phyloP scores from a whole-genome alignment of 2,888 invertebrate species.

The Tethea ocularis region DNA sequence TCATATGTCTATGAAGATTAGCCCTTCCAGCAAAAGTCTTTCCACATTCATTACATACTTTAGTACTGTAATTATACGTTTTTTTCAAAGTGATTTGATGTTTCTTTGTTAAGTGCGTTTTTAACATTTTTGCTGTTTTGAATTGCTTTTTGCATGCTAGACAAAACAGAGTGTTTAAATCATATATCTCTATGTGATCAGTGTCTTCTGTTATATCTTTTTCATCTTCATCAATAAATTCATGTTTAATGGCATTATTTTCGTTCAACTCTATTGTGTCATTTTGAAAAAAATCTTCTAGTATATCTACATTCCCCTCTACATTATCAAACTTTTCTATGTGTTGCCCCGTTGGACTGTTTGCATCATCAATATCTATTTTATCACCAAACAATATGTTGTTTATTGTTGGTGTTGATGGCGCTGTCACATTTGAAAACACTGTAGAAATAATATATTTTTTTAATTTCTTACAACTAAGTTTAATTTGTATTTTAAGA shows the following conservation, averaged over 20 bases:
- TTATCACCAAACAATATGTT: conserved; percentile 67
- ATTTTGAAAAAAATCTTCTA: conserved; percentile 49
- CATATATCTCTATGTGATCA: conserved; percentile 14
- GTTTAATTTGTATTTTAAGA: no score
- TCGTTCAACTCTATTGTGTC: conserved; percentile 14
- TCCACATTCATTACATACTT: conserved; percentile 55
- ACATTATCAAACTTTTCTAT: conserved; percentile 36
- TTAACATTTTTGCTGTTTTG: conserved; percentile 36
- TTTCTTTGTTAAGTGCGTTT: conserved; percentile 46
- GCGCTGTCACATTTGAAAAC: conserved; percentile 36
- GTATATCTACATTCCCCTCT: conserved; percentile 38
- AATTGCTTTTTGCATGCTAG: conserved; percentile 58
- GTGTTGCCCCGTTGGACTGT: conserved; percentile 24
- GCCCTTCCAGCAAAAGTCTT: conserved; percentile 25
- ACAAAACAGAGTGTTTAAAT: conserved; percentile 36
- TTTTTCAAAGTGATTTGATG: conserved; percentile 47
- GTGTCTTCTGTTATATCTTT: conserved; percentile 11
- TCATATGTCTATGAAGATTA: conserved; percentile 47
- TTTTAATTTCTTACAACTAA: no score
- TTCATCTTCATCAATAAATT: conserved; percentile 8
- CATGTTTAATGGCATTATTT: background rate
- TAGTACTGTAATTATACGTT: conserved; percentile 15
- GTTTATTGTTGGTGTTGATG: conserved; percentile 64
- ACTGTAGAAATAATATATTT: conserved; percentile 25
- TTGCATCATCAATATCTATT: conserved; percentile 27